Base-by-base conservation (phyloP, 2,888 invertebrate genomes). In the Morinoia aosen region DNA sequence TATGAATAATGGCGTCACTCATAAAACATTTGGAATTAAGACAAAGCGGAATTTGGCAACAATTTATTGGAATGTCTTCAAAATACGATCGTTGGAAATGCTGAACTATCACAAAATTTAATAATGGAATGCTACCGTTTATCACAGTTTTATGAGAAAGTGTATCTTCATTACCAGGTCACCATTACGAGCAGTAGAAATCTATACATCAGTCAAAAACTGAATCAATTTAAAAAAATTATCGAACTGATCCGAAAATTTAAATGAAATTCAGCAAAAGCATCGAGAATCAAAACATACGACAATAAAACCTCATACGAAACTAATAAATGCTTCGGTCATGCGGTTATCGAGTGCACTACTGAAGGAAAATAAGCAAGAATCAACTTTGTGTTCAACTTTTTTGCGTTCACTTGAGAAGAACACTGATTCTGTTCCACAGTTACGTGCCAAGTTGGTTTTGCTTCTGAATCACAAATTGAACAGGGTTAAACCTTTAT, bases 281-380 rank as follows among this genome's bases (percentile, higher is more conserved):
- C 40, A 90, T 48, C 90, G 58, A 93, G 56, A 57, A 57, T 93
- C 57, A 56, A 93, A 93, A 93, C 57, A 93, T 93, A 93, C 40
- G 39, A 40, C 93, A 93, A 93, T 93, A 57, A 93, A 90, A 93
- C 33, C 3, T 57, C 48, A 39, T 93, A 93, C 56, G 56, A 93
- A 93, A 93, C 33, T 48, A 57, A 93, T 33, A 93, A 57, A 93
- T 57, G 93, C 93, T 56, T 93, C 56, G 48, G 14, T 57, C 93
- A 93, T 93, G 93, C 93, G 56, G 93, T 93, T 93, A 93, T 93
- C 93, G n/a, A 57, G 57, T 93, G 93, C 93, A n/a, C 93, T 93
- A 93, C 93, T n/a, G 57, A 57, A 93, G 33, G 33, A 93, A 90
- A 90, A 48, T 48, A 90, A 90, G 48, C 40, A 90, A 90, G 19